Base-by-base conservation (phyloP, 2,888 invertebrate species). In the Bembecia ichneumoniformis region DNA sequence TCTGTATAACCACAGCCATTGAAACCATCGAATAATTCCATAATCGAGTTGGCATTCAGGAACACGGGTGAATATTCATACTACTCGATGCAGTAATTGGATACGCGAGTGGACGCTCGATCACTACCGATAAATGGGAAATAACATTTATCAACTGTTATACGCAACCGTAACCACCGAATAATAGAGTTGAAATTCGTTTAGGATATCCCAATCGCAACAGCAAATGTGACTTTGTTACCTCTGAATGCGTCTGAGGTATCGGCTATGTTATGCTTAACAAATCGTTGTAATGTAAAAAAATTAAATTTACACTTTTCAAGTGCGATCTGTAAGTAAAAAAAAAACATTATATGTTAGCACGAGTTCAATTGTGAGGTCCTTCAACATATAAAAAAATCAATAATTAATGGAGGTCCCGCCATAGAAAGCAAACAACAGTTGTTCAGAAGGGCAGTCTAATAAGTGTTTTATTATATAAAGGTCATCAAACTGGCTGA, bases 11-110 rank as follows among this genome's bases (percentile, higher is more conserved):
- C 9, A 28, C 20, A 1, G 28, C n/a, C 14, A 13, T 40, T 40
- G 13, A 43, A 47, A 35, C 46, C 55, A 64, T 64, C 60, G 64
- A 68, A 68, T 71, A 68, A 70, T 66, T 61, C 62, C 60, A 44
- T 44, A 44, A 44, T 44, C 74, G 71, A 74, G 44, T 78, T 66
- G 60, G 71, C 65, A 68, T 73, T 70, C 71, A 62, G 72, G 71
- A 69, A 44, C 50, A 71, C 65, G 66, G 69, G 65, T 74, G 75
- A 78, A 80, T 80, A 79, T 80, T 80, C 78, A 77, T 74, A 68
- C 68, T 68, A 69, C 73, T 77, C 72, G 67, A 70, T 59, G 66
- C 65, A 62, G 71, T 79, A 80, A 82, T 80, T 80, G 77, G 74
- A 76, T 65, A 66, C 66, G 64, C 68, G 70, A 72, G 66, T 68